Evolutionary conservation across 2,113 vertebrate species (phyloP).

Genomic region (Calyptommatus sinebrachiatus): DNA sequence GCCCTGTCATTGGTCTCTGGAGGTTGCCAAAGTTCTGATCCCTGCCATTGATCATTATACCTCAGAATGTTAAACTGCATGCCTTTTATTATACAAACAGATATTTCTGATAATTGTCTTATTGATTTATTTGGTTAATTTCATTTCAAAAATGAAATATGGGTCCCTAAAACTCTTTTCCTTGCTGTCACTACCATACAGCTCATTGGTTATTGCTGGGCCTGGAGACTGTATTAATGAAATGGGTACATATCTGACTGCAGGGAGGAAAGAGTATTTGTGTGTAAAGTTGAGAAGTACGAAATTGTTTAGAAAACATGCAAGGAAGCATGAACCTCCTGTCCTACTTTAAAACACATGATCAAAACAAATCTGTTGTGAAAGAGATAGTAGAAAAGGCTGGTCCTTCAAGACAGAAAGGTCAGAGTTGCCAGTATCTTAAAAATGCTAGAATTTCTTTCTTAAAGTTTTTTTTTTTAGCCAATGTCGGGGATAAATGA

Average conservation of each 20-base stretch:
- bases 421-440: constrained; percentile 72
- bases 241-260: not conserved
- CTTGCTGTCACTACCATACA: too few relatives aligned
- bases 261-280: not conserved
- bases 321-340: not conserved
- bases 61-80: too few relatives aligned
- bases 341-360: constrained; percentile 40
- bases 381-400: constrained; percentile 31
- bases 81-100: too few relatives aligned
- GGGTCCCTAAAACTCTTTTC: too few relatives aligned
- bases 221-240: too few relatives aligned
- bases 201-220: too few relatives aligned
- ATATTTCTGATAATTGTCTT: too few relatives aligned
- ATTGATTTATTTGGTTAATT: too few relatives aligned
- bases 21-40: too few relatives aligned
- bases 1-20: too few relatives aligned
- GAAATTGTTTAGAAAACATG: not conserved
- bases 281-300: not conserved
- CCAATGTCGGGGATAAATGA: constrained; percentile 62
- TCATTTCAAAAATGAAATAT: too few relatives aligned
- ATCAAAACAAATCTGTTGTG: constrained; percentile 45
- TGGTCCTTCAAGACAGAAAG: constrained; percentile 64
- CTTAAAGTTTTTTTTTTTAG: constrained; percentile 65
- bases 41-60: too few relatives aligned
- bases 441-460: constrained; percentile 69